Base-by-base conservation (phyloP, 92 coral and sea anemone genomes). In the Epizoanthus stellaris region DNA sequence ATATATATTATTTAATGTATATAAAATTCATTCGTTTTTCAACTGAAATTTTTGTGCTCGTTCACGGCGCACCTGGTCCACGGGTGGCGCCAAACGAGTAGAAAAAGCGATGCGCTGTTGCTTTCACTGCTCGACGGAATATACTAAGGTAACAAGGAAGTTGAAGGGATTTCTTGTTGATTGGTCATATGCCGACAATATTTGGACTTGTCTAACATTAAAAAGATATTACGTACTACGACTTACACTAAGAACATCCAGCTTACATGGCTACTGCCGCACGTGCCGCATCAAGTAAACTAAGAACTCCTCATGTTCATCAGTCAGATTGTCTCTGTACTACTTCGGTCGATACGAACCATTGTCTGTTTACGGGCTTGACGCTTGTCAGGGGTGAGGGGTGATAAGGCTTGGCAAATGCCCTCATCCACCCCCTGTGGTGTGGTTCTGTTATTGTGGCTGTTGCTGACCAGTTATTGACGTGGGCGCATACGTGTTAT, bases 1-100 rank as follows among this genome's bases (percentile, higher is more conserved):
- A 79, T 79, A 64, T 79, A 79, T 82, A 66, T 76, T 81, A 73
- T 86, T 86, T 82, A 77, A 90, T 47, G 93, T 90, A 86, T 75
- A 90, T 75, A 90, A 90, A 90, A 90, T 70, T 68, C 77, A 52
- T 53, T 68, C 47, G 86, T 61, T 77, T 30, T 77, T 77, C 57
- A 79, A 79, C 83, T 62, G 71, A 63, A 63, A 79, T 43, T 23
- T 59, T 63, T 17, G 73, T 70, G 65, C 83, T 45, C 40, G 72
- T 63, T 25, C 39, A 79, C 30, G 43, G 70, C 82, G 23, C 49
- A 19, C 56, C 71, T 13, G 83, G 57, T 79, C 60, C 65, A 63
- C 83, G 72, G 57, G 61, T 43, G 15, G 83, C 42, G 83, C 72
- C 19, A 64, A 79, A 79, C 83, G 70, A 77, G 47, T 43, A n/a